These are phyloP conservation scores for Panopea generosa DNA, from an alignment of 2,888 invertebrate species.

Conservation along the genomic window DNA sequence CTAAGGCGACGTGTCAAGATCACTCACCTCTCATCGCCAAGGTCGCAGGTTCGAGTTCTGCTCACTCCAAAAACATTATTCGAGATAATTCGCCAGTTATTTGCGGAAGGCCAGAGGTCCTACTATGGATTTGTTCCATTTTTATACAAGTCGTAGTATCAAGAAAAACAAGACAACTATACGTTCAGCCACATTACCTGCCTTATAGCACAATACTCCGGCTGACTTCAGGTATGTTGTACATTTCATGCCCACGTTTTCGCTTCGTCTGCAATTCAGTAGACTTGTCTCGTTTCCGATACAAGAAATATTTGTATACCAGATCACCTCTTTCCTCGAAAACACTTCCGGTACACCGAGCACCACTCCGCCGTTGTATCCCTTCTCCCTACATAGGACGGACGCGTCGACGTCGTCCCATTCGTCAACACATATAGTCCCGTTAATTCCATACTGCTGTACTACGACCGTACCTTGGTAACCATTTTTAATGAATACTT, in stretches of 20 bases:
- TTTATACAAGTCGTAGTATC: too few species aligned
- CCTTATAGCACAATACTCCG: conserved; percentile 75
- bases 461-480: conserved; percentile 89
- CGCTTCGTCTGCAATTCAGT: conserved; percentile 60
- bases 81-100: too few species aligned
- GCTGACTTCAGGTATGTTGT: conserved; percentile 66
- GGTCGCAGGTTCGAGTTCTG: too few species aligned
- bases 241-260: conserved; percentile 59
- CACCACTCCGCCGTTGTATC: conserved; percentile 73
- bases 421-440: conserved; percentile 85
- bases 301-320: conserved; percentile 70
- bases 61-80: too few species aligned
- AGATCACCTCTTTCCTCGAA: conserved; percentile 59
- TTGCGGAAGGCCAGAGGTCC: too few species aligned
- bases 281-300: conserved; percentile 63
- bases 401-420: conserved; percentile 75
- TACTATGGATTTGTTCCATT: too few species aligned
- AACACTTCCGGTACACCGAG: conserved; percentile 63
- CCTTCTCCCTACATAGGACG: conserved; percentile 70
- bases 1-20: too few species aligned
- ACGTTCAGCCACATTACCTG: too few species aligned
- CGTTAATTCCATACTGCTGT: conserved; percentile 90
- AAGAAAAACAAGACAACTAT: too few species aligned
- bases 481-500: conserved; percentile 55
- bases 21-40: too few species aligned